A percentile compares a stretch with the other conserved stretches of the same genome.
phyloP scores from a whole-genome alignment of 2,888 invertebrate species.

The Baronia brevicornis region DNA sequence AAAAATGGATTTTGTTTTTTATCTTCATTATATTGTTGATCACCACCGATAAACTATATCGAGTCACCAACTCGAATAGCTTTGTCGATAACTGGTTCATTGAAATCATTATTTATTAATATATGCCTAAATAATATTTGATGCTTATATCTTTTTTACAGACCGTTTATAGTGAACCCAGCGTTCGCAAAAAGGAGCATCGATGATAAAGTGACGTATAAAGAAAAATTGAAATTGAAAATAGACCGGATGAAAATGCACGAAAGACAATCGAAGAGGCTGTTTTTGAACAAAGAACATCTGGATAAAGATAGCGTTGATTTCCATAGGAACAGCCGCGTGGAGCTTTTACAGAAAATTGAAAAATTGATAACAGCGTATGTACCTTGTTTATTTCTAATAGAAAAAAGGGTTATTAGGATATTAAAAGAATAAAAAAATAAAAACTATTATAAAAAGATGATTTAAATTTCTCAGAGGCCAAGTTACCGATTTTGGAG shows the following conservation, averaged over 20 bases:
- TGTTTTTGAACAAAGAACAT: conserved; percentile 41
- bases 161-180: conserved; percentile 45
- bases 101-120: too few species aligned
- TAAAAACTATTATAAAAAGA: too few species aligned
- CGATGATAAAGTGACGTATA: conserved; percentile 33
- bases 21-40: too few species aligned
- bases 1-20: too few species aligned
- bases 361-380: conserved; percentile 78
- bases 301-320: conserved; percentile 46
- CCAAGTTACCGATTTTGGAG: too few species aligned
- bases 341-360: conserved; percentile 77
- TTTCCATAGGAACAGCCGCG: conserved; percentile 77
- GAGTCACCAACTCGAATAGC: too few species aligned
- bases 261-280: conserved; percentile 33
- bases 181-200: conserved; percentile 57
- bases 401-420: background rate
- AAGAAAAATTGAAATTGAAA: conserved; percentile 52
- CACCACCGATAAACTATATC: too few species aligned
- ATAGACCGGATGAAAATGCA: conserved; percentile 56
- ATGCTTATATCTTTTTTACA: conserved; percentile 21
- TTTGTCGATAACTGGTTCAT: too few species aligned
- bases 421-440: too few species aligned
- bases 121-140: conserved; percentile 8
- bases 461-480: too few species aligned
- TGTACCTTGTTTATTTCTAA: conserved; percentile 30